These are phyloP conservation scores for Dusona sp. DNA, from an alignment of 2,888 invertebrate genomes.

Conservation along the genomic window DNA sequence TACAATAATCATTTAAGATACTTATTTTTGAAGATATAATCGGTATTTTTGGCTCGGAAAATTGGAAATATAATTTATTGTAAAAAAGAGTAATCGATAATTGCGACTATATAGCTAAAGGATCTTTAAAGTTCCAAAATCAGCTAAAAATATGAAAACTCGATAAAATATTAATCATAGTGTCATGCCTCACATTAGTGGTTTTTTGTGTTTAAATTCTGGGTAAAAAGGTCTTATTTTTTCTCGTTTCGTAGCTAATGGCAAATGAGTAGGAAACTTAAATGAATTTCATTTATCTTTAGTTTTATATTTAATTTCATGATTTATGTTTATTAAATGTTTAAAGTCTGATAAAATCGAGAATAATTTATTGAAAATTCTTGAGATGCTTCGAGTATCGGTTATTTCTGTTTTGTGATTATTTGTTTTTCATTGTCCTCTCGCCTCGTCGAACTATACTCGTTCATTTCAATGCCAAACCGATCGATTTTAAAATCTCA, in stretches of 20 bases:
- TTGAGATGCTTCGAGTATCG: conserved; percentile 48
- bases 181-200: conserved; percentile 60
- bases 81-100: background rate
- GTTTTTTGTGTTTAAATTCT: conserved; percentile 34
- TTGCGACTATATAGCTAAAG: conserved; percentile 1
- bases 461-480: conserved; percentile 33
- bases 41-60: background rate
- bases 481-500: conserved; percentile 35
- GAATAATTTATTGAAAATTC: conserved; percentile 46
- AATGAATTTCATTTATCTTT: background rate
- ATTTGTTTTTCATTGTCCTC: conserved; percentile 42
- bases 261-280: conserved; percentile 46
- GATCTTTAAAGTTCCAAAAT: conserved; percentile 6
- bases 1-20: no score
- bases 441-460: conserved; percentile 33
- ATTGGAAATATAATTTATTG: background rate
- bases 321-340: conserved; percentile 3
- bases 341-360: conserved; percentile 24
- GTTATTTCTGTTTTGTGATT: conserved; percentile 22
- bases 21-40: background rate
- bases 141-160: conserved; percentile 12
- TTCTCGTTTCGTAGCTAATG: conserved; percentile 61
- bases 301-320: conserved; percentile 11
- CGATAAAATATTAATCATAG: conserved; percentile 45
- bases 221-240: conserved; percentile 63